A percentile compares a stretch with the other conserved stretches of the same genome.
Conservation (phyloP, 2,888 invertebrate species). For the Elgonia sp. region DNA sequence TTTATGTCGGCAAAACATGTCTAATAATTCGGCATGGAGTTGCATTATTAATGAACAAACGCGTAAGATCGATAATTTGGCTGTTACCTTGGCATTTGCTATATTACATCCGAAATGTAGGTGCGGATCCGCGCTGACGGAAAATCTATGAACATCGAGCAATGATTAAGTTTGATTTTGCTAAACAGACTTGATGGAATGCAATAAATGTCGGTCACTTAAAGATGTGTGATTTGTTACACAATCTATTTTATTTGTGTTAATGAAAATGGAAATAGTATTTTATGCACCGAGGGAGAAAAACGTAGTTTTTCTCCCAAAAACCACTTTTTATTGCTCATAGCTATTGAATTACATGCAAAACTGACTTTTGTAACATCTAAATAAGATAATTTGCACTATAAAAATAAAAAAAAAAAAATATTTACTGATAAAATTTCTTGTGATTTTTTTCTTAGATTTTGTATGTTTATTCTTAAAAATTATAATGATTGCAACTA, state of each 20-base stretch:
- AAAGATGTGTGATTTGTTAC: not conserved
- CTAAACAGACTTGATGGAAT: slow-evolving; percentile 3
- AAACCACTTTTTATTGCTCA: too few species aligned
- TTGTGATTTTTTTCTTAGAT: too few species aligned
- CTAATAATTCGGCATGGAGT: slow-evolving; percentile 45
- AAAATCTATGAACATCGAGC: slow-evolving; percentile 50
- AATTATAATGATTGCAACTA: too few species aligned
- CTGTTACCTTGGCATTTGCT: slow-evolving; percentile 59
- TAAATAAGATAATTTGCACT: too few species aligned
- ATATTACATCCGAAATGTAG: slow-evolving; percentile 44
- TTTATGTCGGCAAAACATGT: slow-evolving; percentile 13
- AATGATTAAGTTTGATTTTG: slow-evolving; percentile 44
- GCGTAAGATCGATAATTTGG: slow-evolving; percentile 51
- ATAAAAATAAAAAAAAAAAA: too few species aligned
- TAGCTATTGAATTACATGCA: too few species aligned
- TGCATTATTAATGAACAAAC: slow-evolving; percentile 63
- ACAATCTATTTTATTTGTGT: slow-evolving; percentile 1
- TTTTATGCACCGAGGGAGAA: too few species aligned
- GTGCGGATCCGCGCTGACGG: slow-evolving; percentile 33
- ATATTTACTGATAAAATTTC: too few species aligned
- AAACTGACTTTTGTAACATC: too few species aligned
- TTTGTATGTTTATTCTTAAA: too few species aligned
- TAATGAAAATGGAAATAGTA: too few species aligned
- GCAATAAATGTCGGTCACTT: not conserved
- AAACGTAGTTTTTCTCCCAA: too few species aligned